These are phyloP conservation scores for Meta bourneti DNA, from an alignment of 2,888 invertebrate genomes.

Conservation along the genomic window DNA sequence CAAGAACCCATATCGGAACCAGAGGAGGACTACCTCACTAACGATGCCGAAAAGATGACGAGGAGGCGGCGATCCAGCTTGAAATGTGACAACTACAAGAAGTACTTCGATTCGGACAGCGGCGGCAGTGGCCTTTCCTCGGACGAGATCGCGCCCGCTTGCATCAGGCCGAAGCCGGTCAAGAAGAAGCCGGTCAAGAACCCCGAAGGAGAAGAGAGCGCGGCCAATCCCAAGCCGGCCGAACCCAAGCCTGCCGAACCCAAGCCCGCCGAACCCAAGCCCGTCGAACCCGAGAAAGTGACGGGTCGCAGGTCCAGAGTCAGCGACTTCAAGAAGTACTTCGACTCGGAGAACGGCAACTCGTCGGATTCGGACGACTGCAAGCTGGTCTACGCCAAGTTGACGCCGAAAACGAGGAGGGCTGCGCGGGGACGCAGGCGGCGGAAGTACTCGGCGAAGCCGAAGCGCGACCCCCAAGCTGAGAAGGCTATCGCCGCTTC, in stretches of 20 bases:
- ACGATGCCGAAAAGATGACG: not conserved
- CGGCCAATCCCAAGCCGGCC: not conserved
- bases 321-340: not conserved
- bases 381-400: not conserved
- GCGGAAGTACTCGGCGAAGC: not conserved
- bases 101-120: conserved; percentile 4
- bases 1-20: conserved; percentile 31
- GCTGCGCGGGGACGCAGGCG: no score
- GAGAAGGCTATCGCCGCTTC: not conserved
- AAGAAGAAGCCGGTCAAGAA: not conserved
- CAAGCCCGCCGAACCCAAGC: not conserved
- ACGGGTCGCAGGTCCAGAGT: not conserved
- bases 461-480: not conserved
- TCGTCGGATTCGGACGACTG: not conserved
- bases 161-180: not conserved
- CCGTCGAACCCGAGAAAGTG: not conserved
- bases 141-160: not conserved
- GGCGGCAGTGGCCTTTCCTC: not conserved
- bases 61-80: conserved; percentile 20
- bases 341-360: not conserved
- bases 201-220: not conserved
- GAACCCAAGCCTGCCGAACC: not conserved
- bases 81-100: conserved; percentile 8
- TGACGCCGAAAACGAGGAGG: not conserved
- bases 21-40: not conserved